Base-by-base conservation (phyloP, 2,113 vertebrate genomes). In the Muntiacus reevesi region DNA sequence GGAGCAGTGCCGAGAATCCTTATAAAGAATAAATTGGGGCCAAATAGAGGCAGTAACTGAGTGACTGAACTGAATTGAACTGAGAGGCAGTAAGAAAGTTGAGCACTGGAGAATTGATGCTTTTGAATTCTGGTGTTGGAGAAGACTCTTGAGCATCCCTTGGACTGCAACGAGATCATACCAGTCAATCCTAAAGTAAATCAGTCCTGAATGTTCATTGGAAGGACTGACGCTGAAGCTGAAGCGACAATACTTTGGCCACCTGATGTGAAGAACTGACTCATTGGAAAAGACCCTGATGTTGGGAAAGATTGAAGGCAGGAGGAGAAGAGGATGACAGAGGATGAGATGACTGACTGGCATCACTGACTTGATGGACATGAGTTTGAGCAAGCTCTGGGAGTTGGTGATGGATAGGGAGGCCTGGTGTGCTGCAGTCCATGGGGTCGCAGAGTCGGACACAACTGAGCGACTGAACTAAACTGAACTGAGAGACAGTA, bases 371-470 rank as follows among this genome's bases (percentile, higher is more conserved):
- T 71, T 0, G 0, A 71, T 12, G n/a, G 64, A 71, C 4, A 21
- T 36, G 9, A 71, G n/a, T 9, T 21, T 71, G 64, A 36, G 64
- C 9, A 71, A 71, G 17, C 64, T 71, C 64, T 2, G 5, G n/a
- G 19, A 71, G 19, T 71, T 71, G 67, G 67, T 71, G n/a, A 23
- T 36, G n/a, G 67, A 71, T 2, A 71, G 67, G 19, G 67, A 36
- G n/a, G 67, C 21, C n/a, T 23, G n/a, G n/a, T 23, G 19, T 71
- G n/a, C n/a, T 71, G n/a, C 67, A 23, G 67, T 71, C 67, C n/a
- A 71, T 71, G 10, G 67, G n/a, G 67, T 40, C 0, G 2, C 9
- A 71, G 9, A 71, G 17, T 71, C 0, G 1, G 64, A 36, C 5
- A 71, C 0, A 19, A 36, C 67, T 71, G 64, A 71, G n/a, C 0